Conservation (phyloP, 2,888 invertebrate species). For the Polydesmus complanatus region DNA sequence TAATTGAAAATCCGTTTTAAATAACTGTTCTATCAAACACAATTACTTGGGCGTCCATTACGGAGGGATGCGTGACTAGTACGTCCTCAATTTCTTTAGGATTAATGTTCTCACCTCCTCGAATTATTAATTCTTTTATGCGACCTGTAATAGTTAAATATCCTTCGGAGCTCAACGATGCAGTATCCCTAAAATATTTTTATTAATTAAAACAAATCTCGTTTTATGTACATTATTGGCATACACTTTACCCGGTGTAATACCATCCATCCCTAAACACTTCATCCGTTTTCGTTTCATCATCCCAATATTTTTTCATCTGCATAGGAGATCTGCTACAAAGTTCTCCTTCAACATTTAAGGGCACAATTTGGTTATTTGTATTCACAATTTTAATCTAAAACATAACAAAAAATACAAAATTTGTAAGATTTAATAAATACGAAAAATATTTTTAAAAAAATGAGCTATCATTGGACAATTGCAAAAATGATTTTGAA, state of each 20-base stretch:
- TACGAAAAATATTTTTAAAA: not conserved
- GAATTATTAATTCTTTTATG: slow-evolving; percentile 60
- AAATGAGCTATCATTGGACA: too few species aligned
- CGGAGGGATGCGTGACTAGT: slow-evolving; percentile 55
- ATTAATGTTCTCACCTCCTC: slow-evolving; percentile 55
- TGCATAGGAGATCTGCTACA: slow-evolving; percentile 55
- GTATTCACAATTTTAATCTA: slow-evolving; percentile 28
- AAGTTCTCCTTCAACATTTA: slow-evolving; percentile 59
- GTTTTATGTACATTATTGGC: too few species aligned
- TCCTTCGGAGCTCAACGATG: slow-evolving; percentile 36
- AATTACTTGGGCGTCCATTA: slow-evolving; percentile 55
- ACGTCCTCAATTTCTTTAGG: slow-evolving; percentile 53
- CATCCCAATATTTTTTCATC: slow-evolving; percentile 70
- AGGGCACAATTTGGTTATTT: slow-evolving; percentile 44
- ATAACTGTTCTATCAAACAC: not conserved
- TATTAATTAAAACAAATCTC: too few species aligned
- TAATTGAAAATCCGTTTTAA: not conserved
- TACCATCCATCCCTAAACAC: slow-evolving; percentile 60
- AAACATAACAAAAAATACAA: not conserved
- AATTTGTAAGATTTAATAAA: not conserved
- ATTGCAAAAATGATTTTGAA: too few species aligned
- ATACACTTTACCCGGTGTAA: slow-evolving; percentile 55
- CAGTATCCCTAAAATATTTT: slow-evolving; percentile 13
- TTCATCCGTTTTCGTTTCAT: slow-evolving; percentile 56
- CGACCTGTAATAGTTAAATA: slow-evolving; percentile 58